Evolutionary conservation across 2,888 invertebrate genomes (phyloP), one percentile per base, ranked within the genome.

Genomic region (Acleris holmiana): DNA sequence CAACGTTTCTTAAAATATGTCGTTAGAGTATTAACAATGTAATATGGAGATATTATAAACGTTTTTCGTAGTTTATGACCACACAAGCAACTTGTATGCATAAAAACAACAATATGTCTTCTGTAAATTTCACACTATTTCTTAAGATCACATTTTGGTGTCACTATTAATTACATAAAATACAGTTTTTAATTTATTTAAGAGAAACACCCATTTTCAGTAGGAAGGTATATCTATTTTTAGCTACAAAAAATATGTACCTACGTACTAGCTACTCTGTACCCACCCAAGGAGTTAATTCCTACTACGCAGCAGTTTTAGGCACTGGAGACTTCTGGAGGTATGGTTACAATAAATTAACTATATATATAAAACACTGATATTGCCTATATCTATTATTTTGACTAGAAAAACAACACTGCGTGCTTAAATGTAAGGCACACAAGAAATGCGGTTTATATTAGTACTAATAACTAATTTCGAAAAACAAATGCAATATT

Each of bases 1-100:
- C 82, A 89, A 88, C 85, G 83, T 77, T 83, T 84, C 83, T 76
- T 80, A 80, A 76, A 75, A 77, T 78, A 75, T 81, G 80, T 19
- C 41, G 53, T 77, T 82, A 74, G 57, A 72, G 67, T 73, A 72
- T 69, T 73, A 77, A 76, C 74, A 76, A 73, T 71, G 70, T 35
- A 13, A 66, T 66, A 64, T 67, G 66, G 55, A 59, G 66, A 61
- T 66, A 60, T 61, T 44, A 68, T 65, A 68, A 63, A 68, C 51
- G 62, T 50, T 58, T 60, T 13, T 54, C 59, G 56, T 50, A 70
- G 60, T 63, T 54, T 54, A 47, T 50, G 58, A 55, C 55, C 51
- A 68, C 66, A 73, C 55, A 62, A 66, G 60, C 67, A 61, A 69
- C 66, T 67, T 54, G 57, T 55, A 73, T 54, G 53, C 62, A 64